phyloP scores from a whole-genome alignment of 2,888 invertebrate species.

The Coecobrya sp. region DNA sequence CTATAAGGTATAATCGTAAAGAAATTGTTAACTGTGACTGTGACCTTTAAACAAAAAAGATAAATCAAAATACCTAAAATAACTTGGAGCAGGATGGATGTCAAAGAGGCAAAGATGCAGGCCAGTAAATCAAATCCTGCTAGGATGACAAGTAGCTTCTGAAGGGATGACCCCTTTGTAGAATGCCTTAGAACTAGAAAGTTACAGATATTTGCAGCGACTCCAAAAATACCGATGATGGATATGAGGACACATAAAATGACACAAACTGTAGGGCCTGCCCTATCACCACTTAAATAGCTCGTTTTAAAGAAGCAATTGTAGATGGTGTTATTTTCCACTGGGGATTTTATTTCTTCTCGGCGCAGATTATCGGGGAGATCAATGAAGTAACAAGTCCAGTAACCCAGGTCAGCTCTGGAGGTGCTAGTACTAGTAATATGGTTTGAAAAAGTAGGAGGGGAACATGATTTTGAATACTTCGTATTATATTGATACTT shows the following conservation, averaged over 20 bases:
- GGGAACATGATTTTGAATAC: background rate
- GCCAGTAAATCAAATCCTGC: conserved; percentile 61
- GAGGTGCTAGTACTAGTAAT: background rate
- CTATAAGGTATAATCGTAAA: background rate
- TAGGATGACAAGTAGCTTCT: conserved; percentile 32
- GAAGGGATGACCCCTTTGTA: conserved; percentile 11
- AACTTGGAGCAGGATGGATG: background rate
- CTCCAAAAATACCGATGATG: conserved; percentile 36
- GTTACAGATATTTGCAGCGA: conserved; percentile 43
- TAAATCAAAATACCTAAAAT: too few species aligned
- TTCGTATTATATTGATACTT: too few species aligned
- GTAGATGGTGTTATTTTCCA: conserved; percentile 10
- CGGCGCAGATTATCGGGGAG: background rate
- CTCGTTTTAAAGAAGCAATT: conserved; percentile 10
- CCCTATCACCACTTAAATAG: conserved; percentile 32
- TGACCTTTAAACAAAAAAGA: too few species aligned
- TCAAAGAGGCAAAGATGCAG: conserved; percentile 28
- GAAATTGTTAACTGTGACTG: too few species aligned
- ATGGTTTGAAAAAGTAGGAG: background rate
- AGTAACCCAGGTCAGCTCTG: conserved; percentile 39
- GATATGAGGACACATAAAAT: conserved; percentile 24
- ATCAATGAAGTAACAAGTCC: conserved; percentile 67
- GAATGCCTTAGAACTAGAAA: conserved; percentile 44
- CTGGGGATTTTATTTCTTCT: background rate
- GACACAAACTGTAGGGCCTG: conserved; percentile 9